phyloP scores from a whole-genome alignment of 2,113 vertebrate genomes.

The Zootoca vivipara region DNA sequence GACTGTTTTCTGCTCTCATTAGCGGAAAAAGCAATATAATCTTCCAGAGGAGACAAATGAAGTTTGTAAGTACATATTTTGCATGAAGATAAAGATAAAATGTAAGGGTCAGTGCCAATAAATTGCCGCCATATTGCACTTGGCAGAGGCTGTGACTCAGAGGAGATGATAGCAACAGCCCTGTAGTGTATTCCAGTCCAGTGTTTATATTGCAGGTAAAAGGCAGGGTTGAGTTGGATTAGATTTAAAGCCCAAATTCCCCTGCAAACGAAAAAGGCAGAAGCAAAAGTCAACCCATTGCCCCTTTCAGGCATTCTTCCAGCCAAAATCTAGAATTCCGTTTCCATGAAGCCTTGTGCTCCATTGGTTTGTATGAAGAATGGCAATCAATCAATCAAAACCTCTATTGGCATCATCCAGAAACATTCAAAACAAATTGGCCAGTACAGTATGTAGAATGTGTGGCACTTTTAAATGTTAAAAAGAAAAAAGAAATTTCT shows the following conservation, averaged over 20 bases:
- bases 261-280: neutral
- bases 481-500: too few relatives aligned
- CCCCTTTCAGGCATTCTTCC: neutral
- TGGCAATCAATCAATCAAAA: too few relatives aligned
- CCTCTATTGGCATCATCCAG: too few relatives aligned
- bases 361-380: neutral
- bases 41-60: neutral
- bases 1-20: constrained; percentile 21
- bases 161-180: neutral
- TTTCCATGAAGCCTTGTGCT: neutral
- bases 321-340: neutral
- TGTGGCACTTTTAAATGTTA: neutral
- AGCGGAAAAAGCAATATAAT: constrained; percentile 21
- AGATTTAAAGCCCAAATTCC: neutral
- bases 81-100: neutral
- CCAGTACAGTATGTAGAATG: neutral
- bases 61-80: neutral
- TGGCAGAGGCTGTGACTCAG: neutral
- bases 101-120: neutral
- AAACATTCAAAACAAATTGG: too few relatives aligned
- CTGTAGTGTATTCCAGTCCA: neutral
- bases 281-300: too few relatives aligned
- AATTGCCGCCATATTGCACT: too few relatives aligned
- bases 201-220: neutral
- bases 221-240: neutral